Evolutionary conservation across 2,888 invertebrate species (phyloP), one percentile per base, ranked within the genome.

Genomic region (Parascotia fuliginaria): DNA sequence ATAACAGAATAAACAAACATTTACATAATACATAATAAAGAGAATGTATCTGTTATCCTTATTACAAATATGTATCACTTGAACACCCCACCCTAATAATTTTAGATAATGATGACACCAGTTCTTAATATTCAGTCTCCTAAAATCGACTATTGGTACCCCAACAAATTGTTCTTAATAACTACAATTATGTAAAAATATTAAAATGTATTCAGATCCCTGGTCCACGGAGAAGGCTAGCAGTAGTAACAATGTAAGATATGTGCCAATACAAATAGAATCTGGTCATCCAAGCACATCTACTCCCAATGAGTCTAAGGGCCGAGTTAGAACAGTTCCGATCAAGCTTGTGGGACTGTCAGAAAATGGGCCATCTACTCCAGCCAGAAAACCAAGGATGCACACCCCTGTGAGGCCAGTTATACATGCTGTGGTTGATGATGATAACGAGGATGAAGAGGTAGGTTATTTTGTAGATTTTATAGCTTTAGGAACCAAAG

Each of bases 251-350:
- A 85, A 85, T 65, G 79, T 89, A 9, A 78, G 87, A 32, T 85
- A 89, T 71, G 82, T 92, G 40, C 92, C 92, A 29, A 89, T 92
- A 50, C 83, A 85, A 60, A 47, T 90, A 44, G 92, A 90, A 38
- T 32, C 67, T 31, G 81, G 79, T 3, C 79, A 83, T 51, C 87
- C 92, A 0, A 90, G 89, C 56, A 91, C 92, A 9, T 92, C 92
- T 2, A 92, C 92, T n/a, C 91, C 91, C 2, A 81, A 79, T 42
- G 82, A 83, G 9, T 32, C 71, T 7, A 84, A 70, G 37, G 70
- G 61, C 41, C 61, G 80, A 48, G 63, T 76, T 4, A 67, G 81
- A 31, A 64, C 73, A 28, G 75, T 85, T 15, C 88, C 89, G 0
- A 59, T 89, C 16, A 81, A 83, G 55, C 55, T 85, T 2, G 64